Base-by-base conservation (phyloP, 2,888 invertebrate genomes). In the Liodrosophila aerea region DNA sequence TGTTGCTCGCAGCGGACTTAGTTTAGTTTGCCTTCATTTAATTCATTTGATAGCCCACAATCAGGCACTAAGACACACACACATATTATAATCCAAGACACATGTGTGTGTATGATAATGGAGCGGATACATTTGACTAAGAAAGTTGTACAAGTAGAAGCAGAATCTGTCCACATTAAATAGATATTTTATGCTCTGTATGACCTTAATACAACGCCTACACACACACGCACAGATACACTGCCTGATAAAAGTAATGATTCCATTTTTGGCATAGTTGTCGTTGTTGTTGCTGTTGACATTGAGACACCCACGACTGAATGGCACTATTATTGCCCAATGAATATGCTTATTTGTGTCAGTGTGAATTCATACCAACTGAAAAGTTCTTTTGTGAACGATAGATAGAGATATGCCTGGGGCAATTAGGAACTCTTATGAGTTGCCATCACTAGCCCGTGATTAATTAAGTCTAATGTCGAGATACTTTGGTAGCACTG, bases 381-480 rank as follows among this genome's bases (percentile, higher is more conserved):
- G n/a, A n/a, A 22, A 22, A 22, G 22, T 22, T 22, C 22, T 22
- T 2, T 5, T 5, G 5, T 22, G 5, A 22, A 22, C 22, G 5
- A 22, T 4, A 22, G 5, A 22, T 4, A 22, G 22, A 22, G 2
- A 22, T 22, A 22, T 22, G 22, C 22, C 22, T 22, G 22, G 3
- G 2, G 5, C 5, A 22, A 22, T 22, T 22, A 22, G 22, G 22
- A 2, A 5, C 22, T 22, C 16, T n/a, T 18, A n/a, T n/a, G n/a
- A 18, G 18, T 16, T 39, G 39, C 47, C 69, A 65, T 46, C 74
- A 59, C 78, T 69, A 64, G 60, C 62, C 54, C 58, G 40, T 65
- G 45, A 73, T 76, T 68, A 75, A 73, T 68, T 80, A 53, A 50
- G 39, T 56, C 31, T n/a, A 39, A 57, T 64, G 59, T 58, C n/a